These are phyloP conservation scores for Thomomys bottae DNA, from an alignment of 2,113 vertebrate genomes.

Conservation along the genomic window DNA sequence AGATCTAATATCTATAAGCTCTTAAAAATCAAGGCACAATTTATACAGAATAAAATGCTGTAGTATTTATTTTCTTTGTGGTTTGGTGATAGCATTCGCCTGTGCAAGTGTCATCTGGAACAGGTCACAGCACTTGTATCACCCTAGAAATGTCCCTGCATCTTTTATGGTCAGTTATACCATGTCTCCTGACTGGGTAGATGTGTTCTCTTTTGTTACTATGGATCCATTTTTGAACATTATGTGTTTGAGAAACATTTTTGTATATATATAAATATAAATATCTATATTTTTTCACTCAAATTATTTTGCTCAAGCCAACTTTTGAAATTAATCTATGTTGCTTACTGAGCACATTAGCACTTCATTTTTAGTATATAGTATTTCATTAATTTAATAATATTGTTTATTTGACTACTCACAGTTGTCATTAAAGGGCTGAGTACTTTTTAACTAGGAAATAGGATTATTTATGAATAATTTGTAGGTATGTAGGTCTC, in stretches of 20 bases:
- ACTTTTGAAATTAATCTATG: conserved; percentile 12
- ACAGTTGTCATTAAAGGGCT: neutral
- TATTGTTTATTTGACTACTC: neutral
- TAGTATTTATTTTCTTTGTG: neutral
- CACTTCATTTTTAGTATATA: conserved; percentile 9
- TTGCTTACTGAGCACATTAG: neutral
- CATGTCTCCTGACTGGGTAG: neutral
- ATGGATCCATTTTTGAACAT: neutral
- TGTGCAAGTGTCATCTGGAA: conserved; percentile 3
- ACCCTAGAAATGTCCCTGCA: neutral
- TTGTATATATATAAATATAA: neutral
- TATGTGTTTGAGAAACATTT: neutral
- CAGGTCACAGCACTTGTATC: neutral
- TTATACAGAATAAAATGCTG: conserved; percentile 22
- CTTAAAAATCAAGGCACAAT: neutral
- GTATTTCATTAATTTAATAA: neutral
- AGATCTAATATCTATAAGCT: conserved; percentile 27
- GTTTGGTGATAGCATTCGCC: neutral
- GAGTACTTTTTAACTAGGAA: neutral
- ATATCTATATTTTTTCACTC: too few species aligned
- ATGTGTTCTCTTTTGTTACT: neutral
- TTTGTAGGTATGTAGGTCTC: neutral
- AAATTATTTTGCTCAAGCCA: neutral
- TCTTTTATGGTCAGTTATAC: neutral
- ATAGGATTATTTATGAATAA: neutral